Evolutionary conservation across 2,888 invertebrate species (phyloP).

Genomic region (Acanthosoma haemorrhoidale): DNA sequence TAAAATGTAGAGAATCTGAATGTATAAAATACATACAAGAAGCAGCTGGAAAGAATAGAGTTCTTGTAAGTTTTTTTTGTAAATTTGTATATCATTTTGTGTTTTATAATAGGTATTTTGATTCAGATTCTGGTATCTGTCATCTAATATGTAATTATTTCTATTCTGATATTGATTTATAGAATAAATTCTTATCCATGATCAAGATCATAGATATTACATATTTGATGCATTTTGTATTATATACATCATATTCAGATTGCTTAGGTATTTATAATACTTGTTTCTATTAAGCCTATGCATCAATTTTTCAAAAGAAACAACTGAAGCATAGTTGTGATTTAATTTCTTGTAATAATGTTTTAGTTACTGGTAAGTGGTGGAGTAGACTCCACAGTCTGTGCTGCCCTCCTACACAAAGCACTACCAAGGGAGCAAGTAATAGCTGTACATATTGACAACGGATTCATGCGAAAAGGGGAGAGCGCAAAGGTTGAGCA

Average conservation of each 20-base stretch:
- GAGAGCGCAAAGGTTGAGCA: slow-evolving; percentile 86
- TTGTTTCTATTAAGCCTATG: background rate
- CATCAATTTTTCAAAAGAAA: background rate
- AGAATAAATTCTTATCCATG: too few species aligned
- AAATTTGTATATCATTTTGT: background rate
- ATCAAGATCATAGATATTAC: too few species aligned
- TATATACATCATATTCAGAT: too few species aligned
- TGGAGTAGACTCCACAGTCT: slow-evolving; percentile 99
- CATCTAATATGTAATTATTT: too few species aligned
- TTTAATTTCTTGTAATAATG: slow-evolving; percentile 25
- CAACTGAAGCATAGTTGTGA: background rate
- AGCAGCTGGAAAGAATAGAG: slow-evolving; percentile 85
- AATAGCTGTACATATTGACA: slow-evolving; percentile 95
- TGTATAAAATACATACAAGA: slow-evolving; percentile 90
- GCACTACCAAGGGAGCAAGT: slow-evolving; percentile 86
- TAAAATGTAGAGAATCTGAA: slow-evolving; percentile 77
- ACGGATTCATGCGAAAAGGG: slow-evolving; percentile 96
- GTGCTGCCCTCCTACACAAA: slow-evolving; percentile 88
- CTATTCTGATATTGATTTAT: too few species aligned
- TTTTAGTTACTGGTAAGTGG: slow-evolving; percentile 85
- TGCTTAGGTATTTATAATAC: too few species aligned
- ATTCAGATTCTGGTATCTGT: too few species aligned
- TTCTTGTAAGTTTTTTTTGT: slow-evolving; percentile 69
- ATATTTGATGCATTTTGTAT: too few species aligned
- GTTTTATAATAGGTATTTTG: background rate